Base-by-base conservation (phyloP, 2,888 invertebrate species). In the Seladonia tumulorum region DNA sequence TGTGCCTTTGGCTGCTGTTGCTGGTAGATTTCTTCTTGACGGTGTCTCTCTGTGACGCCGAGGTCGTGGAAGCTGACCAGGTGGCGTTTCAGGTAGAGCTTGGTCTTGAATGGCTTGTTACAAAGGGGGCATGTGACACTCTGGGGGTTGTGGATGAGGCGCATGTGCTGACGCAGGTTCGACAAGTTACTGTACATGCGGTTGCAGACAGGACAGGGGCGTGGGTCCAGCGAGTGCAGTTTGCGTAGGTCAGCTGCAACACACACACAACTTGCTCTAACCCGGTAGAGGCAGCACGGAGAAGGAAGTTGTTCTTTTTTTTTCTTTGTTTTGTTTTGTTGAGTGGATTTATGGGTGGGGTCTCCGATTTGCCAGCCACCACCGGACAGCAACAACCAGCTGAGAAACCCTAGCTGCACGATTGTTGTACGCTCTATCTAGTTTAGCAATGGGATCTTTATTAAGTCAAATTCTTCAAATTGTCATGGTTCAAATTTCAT, bases 141-240 rank as follows among this genome's bases (percentile, higher is more conserved):
- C 93, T 96, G 96, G 88, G 96, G 96, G 95, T 96, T 96, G 95
- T 97, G 96, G 94, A 97, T 96, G 91, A 96, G 95, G 94, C 96
- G 96, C 95, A 97, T 96, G 95, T 97, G 96, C 93, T 97, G 96
- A 88, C 96, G 95, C 91, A 96, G 95, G 95, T 97, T 96, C 91
- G 96, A 96, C 92, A 96, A 95, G 95, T 96, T 96, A 95, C 96
- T 96, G 95, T 96, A 96, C 93, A 96, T 96, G 94, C 96, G 96
- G 93, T 96, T 96, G 95, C 96, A 97, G 94, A 96, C 96, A 92
- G 96, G 96, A 95, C 96, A 96, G 89, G 96, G 96, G 94, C 96
- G 96, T 93, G 96, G 95, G 94, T 95, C 96, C 95, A 96, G 95
- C 93, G 95, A 95, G 95, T 95, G 95, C 94, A 95, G 95, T 94